Conservation (phyloP, 2,888 invertebrate species). For the Xestoiulus laeticollis region DNA sequence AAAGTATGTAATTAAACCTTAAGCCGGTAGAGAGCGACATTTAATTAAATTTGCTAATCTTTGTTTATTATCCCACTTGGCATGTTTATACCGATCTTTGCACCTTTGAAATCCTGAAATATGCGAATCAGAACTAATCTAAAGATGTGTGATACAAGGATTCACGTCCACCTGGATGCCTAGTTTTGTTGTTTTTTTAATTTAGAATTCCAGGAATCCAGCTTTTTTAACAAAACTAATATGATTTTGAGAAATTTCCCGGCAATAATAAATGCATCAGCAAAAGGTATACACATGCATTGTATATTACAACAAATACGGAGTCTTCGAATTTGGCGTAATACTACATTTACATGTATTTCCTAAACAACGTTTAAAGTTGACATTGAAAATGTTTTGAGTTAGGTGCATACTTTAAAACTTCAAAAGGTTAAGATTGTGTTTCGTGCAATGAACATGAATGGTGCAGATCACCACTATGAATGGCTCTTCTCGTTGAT, state of each 20-base stretch:
- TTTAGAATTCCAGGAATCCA: background rate
- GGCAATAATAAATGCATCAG: background rate
- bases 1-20: background rate
- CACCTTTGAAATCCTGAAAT: background rate
- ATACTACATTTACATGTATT: background rate
- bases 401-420: background rate
- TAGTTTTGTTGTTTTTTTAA: background rate
- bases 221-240: background rate
- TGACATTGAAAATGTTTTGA: background rate
- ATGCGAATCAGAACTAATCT: background rate
- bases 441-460: background rate
- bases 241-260: background rate
- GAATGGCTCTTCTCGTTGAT: background rate
- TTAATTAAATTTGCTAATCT: conserved; percentile 24
- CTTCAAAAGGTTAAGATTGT: background rate
- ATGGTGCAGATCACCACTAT: background rate
- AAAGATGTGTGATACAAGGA: background rate
- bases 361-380: background rate
- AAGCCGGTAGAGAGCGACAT: background rate
- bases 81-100: conserved; percentile 15
- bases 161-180: background rate
- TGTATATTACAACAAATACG: too few species aligned
- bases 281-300: too few species aligned
- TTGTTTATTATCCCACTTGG: conserved; percentile 3
- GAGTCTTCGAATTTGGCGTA: too few species aligned